phyloP scores from a whole-genome alignment of 35 echinoderm and acorn worm species.

The Heliocidaris tuberculata region DNA sequence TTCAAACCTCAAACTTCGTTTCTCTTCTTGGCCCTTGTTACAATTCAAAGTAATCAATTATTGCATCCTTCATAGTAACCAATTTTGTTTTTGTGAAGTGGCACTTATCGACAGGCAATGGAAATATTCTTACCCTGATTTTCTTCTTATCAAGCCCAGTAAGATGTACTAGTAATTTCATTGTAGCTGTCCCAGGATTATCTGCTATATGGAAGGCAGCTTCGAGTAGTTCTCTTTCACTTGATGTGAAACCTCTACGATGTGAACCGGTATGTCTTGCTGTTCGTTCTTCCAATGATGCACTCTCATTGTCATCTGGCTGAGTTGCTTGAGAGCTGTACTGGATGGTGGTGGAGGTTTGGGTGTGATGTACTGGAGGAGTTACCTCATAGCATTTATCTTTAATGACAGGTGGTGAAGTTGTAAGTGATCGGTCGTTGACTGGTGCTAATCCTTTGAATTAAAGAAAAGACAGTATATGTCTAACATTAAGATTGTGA shows the following conservation, averaged over 20 bases:
- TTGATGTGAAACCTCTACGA: neutral
- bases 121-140: constrained; percentile 19
- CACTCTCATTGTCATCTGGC: neutral
- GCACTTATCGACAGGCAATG: neutral
- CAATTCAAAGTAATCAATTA: too few species aligned
- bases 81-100: too few species aligned
- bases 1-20: too few species aligned
- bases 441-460: neutral
- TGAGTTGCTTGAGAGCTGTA: neutral
- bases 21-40: too few species aligned
- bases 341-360: neutral
- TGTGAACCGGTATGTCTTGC: neutral
- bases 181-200: constrained; percentile 14
- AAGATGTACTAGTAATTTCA: constrained; percentile 40
- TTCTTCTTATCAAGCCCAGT: constrained; percentile 26
- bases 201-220: constrained; percentile 35
- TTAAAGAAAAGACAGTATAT: neutral
- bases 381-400: neutral
- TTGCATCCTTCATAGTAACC: too few species aligned
- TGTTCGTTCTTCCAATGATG: neutral
- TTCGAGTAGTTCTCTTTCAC: constrained; percentile 25
- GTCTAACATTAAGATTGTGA: neutral
- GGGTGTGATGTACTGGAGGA: neutral
- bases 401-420: neutral
- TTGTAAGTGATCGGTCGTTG: neutral